These are phyloP conservation scores for Ochropleura leucogaster DNA, from an alignment of 2,888 invertebrate genomes.

Conservation along the genomic window DNA sequence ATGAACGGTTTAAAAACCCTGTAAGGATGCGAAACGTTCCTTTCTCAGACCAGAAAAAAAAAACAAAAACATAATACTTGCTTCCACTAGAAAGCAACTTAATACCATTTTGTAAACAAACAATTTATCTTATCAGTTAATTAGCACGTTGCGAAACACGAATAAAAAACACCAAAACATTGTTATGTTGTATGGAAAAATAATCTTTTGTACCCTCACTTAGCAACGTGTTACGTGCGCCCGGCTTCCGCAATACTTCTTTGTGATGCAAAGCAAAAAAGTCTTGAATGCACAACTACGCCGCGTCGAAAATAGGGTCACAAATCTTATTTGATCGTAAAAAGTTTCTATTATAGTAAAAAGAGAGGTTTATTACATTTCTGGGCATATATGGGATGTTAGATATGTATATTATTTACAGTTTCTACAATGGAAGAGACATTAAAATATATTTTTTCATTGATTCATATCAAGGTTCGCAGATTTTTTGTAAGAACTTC, in stretches of 20 bases:
- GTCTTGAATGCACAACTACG: conserved; percentile 26
- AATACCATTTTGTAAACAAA: conserved; percentile 52
- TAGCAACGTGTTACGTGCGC: conserved; percentile 18
- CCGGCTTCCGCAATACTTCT: conserved; percentile 31
- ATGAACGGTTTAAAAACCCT: not conserved
- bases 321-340: conserved; percentile 27
- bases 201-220: conserved; percentile 21
- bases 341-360: conserved; percentile 15
- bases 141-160: conserved; percentile 32
- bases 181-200: conserved; percentile 11
- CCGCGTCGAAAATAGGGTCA: conserved; percentile 25
- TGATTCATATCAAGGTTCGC: not conserved
- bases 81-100: conserved; percentile 14
- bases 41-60: not conserved
- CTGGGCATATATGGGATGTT: not conserved
- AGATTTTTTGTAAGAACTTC: not conserved
- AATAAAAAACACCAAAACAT: conserved; percentile 45
- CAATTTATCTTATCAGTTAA: conserved; percentile 53
- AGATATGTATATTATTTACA: conserved; percentile 8
- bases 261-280: conserved; percentile 50
- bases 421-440: not conserved
- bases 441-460: not conserved
- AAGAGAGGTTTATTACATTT: conserved; percentile 19
- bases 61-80: not conserved
- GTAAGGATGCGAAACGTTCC: not conserved